Conservation (phyloP, 2,888 invertebrate genomes). For the Proisotoma minuta region DNA sequence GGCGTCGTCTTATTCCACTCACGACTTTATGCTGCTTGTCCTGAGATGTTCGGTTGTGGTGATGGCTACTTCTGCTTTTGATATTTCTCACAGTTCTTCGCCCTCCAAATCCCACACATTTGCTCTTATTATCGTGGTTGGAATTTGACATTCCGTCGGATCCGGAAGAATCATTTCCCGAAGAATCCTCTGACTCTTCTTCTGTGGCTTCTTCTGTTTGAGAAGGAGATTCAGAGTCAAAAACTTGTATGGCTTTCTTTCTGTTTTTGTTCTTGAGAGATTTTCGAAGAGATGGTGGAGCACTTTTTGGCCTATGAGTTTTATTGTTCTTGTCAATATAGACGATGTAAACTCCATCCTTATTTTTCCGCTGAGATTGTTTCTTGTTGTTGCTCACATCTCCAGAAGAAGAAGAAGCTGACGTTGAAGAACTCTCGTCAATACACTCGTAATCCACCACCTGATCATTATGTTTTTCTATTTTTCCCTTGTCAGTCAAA, state of each 20-base stretch:
- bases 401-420: conserved; percentile 3
- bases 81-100: conserved; percentile 43
- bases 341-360: conserved; percentile 42
- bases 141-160: background rate
- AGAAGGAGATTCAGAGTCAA: conserved; percentile 18
- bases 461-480: conserved; percentile 9
- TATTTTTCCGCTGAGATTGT: conserved; percentile 10
- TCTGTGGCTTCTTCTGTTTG: conserved; percentile 19
- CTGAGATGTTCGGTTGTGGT: conserved; percentile 11
- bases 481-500: conserved; percentile 20
- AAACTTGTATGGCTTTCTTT: conserved; percentile 1
- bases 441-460: conserved; percentile 27
- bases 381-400: background rate
- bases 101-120: background rate
- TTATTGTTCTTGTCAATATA: conserved; percentile 38
- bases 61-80: conserved; percentile 37
- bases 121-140: background rate
- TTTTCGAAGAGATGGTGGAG: conserved; percentile 35
- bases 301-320: conserved; percentile 30
- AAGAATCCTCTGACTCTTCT: background rate
- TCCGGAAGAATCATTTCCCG: background rate
- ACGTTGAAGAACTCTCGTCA: conserved; percentile 21
- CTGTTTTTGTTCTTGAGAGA: background rate
- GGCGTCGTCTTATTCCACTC: conserved; percentile 27
- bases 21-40: background rate